Conservation (phyloP, 2,888 invertebrate genomes). For the Synanthedon formicaeformis region DNA sequence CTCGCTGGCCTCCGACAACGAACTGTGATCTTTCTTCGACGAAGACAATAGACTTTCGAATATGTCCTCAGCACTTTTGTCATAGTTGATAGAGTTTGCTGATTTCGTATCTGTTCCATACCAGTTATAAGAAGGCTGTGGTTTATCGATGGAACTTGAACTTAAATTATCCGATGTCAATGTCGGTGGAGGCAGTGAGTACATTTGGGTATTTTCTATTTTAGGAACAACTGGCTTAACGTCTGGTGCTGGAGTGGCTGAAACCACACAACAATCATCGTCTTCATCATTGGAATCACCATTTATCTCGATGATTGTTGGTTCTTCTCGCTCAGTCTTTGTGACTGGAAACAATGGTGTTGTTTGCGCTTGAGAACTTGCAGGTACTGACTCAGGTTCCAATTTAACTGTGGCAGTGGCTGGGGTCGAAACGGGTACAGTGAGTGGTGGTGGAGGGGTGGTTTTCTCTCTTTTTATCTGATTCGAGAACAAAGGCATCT, state of each 20-base stretch:
- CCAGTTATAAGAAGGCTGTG: constrained; percentile 47
- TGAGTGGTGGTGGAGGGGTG: constrained; percentile 27
- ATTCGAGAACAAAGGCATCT: constrained; percentile 37
- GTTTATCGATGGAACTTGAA: constrained; percentile 11
- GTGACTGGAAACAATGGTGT: constrained; percentile 38
- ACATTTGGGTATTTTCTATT: constrained; percentile 28
- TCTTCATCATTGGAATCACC: constrained; percentile 63
- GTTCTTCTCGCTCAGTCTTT: constrained; percentile 40
- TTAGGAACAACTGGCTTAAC: constrained; percentile 53
- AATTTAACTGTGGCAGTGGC: constrained; percentile 43
- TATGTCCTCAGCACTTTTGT: constrained; percentile 61
- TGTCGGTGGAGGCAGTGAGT: constrained; percentile 30
- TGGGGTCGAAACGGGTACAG: constrained; percentile 27
- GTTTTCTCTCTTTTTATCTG: constrained; percentile 51
- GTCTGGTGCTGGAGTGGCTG: constrained; percentile 55
- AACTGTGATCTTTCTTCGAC: constrained; percentile 44
- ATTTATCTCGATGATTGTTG: constrained; percentile 59
- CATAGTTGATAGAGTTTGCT: constrained; percentile 33
- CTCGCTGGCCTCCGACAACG: constrained; percentile 61
- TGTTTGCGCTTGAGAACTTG: constrained; percentile 2
- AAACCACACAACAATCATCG: constrained; percentile 62
- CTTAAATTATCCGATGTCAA: constrained; percentile 28
- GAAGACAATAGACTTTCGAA: constrained; percentile 54
- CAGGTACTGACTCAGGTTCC: constrained; percentile 27
- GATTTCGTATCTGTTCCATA: constrained; percentile 61